Evolutionary conservation across 2,113 vertebrate genomes (phyloP).

Genomic region (Lepidothrix coronata): DNA sequence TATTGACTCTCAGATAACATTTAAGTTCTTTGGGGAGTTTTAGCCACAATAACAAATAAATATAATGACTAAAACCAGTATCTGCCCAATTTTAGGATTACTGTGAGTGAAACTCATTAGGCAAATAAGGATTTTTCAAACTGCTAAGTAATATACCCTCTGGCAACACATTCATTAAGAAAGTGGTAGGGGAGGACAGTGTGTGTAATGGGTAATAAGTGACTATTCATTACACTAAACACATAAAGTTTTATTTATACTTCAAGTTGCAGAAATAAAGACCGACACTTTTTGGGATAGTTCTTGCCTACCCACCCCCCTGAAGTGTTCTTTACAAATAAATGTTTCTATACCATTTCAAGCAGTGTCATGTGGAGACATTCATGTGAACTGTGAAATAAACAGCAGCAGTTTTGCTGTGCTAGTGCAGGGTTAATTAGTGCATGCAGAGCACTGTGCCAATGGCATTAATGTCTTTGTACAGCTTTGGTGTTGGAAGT

Average conservation of each 20-base stretch:
- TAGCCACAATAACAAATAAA: neutral
- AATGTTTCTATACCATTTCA: neutral
- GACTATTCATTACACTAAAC: neutral
- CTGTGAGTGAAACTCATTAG: constrained; percentile 10
- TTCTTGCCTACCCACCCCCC: neutral
- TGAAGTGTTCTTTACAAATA: neutral
- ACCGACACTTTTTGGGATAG: neutral
- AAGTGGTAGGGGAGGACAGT: neutral
- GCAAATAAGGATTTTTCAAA: constrained; percentile 17
- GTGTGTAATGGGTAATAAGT: neutral
- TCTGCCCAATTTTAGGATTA: neutral
- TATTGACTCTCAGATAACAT: neutral
- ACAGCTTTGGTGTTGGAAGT: neutral
- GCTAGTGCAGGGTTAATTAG: constrained; percentile 27
- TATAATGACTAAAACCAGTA: neutral
- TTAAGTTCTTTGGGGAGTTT: neutral
- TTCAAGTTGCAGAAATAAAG: neutral
- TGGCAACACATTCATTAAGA: constrained; percentile 5
- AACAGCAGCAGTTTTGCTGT: neutral
- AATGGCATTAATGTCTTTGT: neutral
- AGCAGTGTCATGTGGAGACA: neutral
- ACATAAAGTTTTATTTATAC: neutral
- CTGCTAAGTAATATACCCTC: neutral
- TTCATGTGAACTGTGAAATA: neutral
- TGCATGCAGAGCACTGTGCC: neutral